phyloP scores from a whole-genome alignment of 2,888 invertebrate genomes.

The Pachydiplax longipennis region DNA sequence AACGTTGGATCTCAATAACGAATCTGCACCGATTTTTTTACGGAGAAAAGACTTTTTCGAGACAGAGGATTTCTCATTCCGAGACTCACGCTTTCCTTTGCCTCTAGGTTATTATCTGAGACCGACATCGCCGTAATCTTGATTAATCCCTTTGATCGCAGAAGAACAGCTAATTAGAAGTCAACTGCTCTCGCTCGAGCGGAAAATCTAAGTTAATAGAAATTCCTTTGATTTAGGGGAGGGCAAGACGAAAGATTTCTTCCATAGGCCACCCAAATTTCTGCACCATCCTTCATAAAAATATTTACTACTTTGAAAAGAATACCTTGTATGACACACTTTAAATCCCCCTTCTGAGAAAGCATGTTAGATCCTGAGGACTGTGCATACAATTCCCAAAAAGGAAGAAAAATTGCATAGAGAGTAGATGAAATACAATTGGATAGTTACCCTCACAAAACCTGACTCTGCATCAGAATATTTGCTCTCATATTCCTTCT shows the following conservation, averaged over 20 bases:
- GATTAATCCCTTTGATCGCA: not conserved
- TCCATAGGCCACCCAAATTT: not conserved
- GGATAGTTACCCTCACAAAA: too few species aligned
- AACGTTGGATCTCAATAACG: constrained; percentile 22
- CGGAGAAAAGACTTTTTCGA: not conserved
- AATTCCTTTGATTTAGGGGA: not conserved
- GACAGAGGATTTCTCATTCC: constrained; percentile 9
- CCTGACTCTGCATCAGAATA: too few species aligned
- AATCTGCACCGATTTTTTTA: constrained; percentile 40
- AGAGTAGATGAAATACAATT: too few species aligned
- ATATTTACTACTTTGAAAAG: too few species aligned
- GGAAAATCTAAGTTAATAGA: not conserved
- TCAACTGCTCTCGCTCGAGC: not conserved
- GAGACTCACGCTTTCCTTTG: constrained; percentile 19
- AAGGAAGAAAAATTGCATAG: too few species aligned
- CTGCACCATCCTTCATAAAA: too few species aligned
- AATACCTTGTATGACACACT: too few species aligned
- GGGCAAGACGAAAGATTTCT: not conserved
- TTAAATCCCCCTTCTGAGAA: too few species aligned
- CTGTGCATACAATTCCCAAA: too few species aligned
- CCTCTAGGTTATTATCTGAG: constrained; percentile 23
- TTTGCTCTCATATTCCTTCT: too few species aligned
- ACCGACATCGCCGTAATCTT: not conserved
- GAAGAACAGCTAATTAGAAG: not conserved
- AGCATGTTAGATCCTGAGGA: too few species aligned